Evolutionary conservation across 2,113 vertebrate species (phyloP).

Genomic region (Centrocercus urophasianus): DNA sequence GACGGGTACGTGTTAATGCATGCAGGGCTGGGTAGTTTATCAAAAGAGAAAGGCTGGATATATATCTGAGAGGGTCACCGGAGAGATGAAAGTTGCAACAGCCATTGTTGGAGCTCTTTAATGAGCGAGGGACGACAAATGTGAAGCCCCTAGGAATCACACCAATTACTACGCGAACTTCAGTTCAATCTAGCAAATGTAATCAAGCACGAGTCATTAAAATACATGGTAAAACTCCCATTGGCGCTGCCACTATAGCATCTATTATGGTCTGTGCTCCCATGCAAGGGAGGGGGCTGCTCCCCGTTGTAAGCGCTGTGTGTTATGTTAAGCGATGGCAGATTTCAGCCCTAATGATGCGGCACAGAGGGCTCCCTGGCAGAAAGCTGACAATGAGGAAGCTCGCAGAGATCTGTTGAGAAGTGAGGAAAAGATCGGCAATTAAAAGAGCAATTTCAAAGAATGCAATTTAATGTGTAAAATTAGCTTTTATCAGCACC

Average conservation of each 20-base stretch:
- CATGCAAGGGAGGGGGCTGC: conserved; percentile 27
- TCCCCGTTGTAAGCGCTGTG: conserved; percentile 14
- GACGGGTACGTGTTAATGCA: conserved; percentile 63
- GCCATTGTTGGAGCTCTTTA: conserved; percentile 56
- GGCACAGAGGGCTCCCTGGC: neutral
- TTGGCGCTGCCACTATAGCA: conserved; percentile 23
- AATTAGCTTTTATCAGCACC: conserved; percentile 58
- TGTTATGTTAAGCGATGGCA: conserved; percentile 48
- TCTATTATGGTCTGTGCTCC: conserved; percentile 34
- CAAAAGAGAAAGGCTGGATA: conserved; percentile 46
- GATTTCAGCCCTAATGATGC: conserved; percentile 57
- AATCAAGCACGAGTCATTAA: conserved; percentile 69
- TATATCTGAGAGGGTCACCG: conserved; percentile 37
- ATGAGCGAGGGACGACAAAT: conserved; percentile 55
- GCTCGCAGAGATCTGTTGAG: neutral
- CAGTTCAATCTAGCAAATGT: conserved; percentile 11
- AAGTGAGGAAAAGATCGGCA: conserved; percentile 29
- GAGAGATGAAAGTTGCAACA: conserved; percentile 54
- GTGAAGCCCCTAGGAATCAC: conserved; percentile 22
- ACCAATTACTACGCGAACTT: conserved; percentile 66
- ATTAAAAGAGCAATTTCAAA: conserved; percentile 59
- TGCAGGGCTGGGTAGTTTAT: conserved; percentile 43
- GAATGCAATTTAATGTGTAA: conserved; percentile 47
- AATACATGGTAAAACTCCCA: conserved; percentile 42
- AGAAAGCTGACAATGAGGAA: neutral